Base-by-base conservation (phyloP, 1,140 invertebrate genomes). In the Drosophila santomea region DNA sequence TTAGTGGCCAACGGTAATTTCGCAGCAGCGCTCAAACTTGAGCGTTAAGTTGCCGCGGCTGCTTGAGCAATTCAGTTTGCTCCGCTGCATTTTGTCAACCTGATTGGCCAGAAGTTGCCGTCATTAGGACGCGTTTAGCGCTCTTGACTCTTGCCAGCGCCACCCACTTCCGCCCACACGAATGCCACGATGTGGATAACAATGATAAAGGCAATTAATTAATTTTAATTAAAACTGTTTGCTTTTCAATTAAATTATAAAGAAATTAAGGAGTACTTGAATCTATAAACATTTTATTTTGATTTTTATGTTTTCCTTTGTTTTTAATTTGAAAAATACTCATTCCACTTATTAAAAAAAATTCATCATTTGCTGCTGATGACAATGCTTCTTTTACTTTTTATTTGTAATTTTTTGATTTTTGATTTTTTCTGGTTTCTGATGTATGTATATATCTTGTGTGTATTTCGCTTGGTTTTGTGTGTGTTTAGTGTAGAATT, bases 1-100 rank as follows among this genome's bases (percentile, higher is more conserved):
- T 86, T 86, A 86, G 83, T 86, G 83, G 83, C 82, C 55, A 76
- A 86, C 83, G 74, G 62, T 79, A 75, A 86, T 76, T 88, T 51
- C 23, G 41, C 4, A 4, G 12, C 20, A 2, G 14, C 63, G 64
- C 14, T 48, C n/a, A 28, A 66, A 51, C 62, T 68, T 77, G 63
- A 76, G 63, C 62, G 55, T 50, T 80, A 67, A 86, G 83, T 82
- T 88, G 66, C 56, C 48, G 60, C 83, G 71, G 72, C 71, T 88
- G 39, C 81, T 84, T 84, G 77, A 84, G 61, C 80, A 80, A 57
- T 58, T 57, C 64, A 48, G 61, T 51, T 38, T 48, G 56, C 54
- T 32, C 38, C 23, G 48, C 14, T 61, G 72, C 38, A 56, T 50
- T 71, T 69, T 84, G 80, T 84, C 80, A 83, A 84, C 80, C 71